Conservation (phyloP, 2,888 invertebrate species). For the Crossocerus cetratus region DNA sequence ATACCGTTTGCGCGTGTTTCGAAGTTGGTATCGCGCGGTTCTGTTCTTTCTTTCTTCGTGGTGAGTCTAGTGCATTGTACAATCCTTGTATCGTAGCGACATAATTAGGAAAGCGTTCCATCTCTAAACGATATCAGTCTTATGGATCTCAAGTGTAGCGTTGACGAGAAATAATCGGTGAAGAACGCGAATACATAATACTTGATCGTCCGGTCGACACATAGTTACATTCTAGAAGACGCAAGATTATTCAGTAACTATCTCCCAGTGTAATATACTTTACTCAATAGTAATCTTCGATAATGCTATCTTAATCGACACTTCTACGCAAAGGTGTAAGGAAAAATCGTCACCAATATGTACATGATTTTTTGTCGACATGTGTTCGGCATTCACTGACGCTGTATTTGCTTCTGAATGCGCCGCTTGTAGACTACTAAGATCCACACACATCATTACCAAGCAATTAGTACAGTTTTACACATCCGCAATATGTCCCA, state of each 20-base stretch:
- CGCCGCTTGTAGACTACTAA: too few species aligned
- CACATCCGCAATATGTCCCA: too few species aligned
- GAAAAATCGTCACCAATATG: too few species aligned
- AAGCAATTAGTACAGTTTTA: too few species aligned
- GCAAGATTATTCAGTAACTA: slow-evolving; percentile 13
- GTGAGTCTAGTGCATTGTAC: slow-evolving; percentile 19
- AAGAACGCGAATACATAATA: slow-evolving; percentile 9
- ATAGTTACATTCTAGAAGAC: slow-evolving; percentile 20
- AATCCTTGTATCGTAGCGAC: slow-evolving; percentile 21
- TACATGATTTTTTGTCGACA: too few species aligned
- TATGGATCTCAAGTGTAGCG: slow-evolving; percentile 14
- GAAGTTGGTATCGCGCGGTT: too few species aligned
- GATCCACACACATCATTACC: too few species aligned
- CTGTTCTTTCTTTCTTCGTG: slow-evolving; percentile 11
- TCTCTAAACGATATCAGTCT: slow-evolving; percentile 24
- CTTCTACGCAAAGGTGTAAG: neutral
- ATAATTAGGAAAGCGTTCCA: slow-evolving; percentile 38
- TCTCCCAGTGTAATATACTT: slow-evolving; percentile 45
- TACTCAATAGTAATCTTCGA: slow-evolving; percentile 37
- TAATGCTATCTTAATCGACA: slow-evolving; percentile 19
- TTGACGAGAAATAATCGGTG: slow-evolving; percentile 19
- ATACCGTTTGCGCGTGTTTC: neutral
- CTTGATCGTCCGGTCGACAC: slow-evolving; percentile 17
- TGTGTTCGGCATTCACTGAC: too few species aligned
- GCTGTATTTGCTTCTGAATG: too few species aligned